Evolutionary conservation across 2,113 vertebrate genomes (phyloP), one percentile per base, ranked within the genome.

Genomic region (Microcebus jonahi): DNA sequence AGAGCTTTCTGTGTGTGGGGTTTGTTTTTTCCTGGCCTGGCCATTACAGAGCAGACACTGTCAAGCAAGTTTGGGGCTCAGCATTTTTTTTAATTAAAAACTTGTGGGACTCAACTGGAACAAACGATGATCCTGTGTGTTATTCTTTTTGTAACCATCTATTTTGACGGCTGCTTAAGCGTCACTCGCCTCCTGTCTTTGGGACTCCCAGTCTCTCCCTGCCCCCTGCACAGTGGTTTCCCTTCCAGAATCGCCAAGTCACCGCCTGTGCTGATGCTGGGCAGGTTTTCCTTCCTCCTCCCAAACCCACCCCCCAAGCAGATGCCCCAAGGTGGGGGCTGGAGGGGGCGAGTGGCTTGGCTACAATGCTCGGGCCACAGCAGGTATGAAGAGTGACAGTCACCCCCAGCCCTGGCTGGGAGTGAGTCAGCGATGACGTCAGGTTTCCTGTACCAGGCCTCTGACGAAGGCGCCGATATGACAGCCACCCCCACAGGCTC

Each of bases 371-470:
- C 15, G 20, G 45, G 85, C 55, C 65, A 59, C 39, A 63, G 59
- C 27, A 45, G 67, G 81, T 61, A 63, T 4, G 82, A 81, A 92
- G 88, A 81, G 92, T 67, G 84, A 85, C 4, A 5, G 75, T 92
- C 94, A 21, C 80, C 90, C 75, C 92, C 67, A 10, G 55, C 48
- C 29, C 79, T 1, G 21, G 29, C 61, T 31, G 27, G 87, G 48
- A 34, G 9, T 96, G 96, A 97, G 94, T 97, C 96, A 97, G 48
- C 5, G 23, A 13, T 91, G 93, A 94, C 23, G 1, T 83, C 77
- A 88, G 86, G 53, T 68, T 96, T 97, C 97, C 96, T 94, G 97
- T 53, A 68, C 76, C 77, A 57, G 75, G 80, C 71, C 71, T 61
- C 93, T 71, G 36, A 88, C 45, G 6, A 45, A 34, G 65, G 59